Base-by-base conservation (phyloP, 2,797 vertebrate genomes). In the Echeneis naucrates region DNA sequence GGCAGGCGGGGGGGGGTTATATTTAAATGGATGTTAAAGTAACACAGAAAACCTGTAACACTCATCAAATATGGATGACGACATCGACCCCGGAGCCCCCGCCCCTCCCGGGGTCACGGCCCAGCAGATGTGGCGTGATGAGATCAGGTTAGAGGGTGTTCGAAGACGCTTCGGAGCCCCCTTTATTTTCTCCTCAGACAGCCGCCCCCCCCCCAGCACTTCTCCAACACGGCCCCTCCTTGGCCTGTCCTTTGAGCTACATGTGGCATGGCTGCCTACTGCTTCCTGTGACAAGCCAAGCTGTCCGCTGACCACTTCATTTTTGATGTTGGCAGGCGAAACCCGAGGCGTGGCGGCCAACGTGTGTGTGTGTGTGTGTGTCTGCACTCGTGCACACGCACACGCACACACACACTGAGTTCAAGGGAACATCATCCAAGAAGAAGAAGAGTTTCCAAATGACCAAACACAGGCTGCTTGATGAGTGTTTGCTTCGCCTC, bases 231-330 rank as follows among this genome's bases (percentile, higher is more conserved):
- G 65, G 10, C 72, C 82, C 86, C 86, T 85, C 84, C 89, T 91
- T 87, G 89, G 87, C 83, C 83, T 84, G 87, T 91, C 92, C 91
- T 91, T 89, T 88, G 85, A 89, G 85, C 91, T 87, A 81, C 92
- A 89, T 85, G 90, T 82, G 89, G 91, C 77, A 33, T 0, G 71
- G 84, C 84, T 57, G 80, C 90, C 90, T 58, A 85, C 89, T 83
- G 89, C 84, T 89, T 88, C 81, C 85, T 76, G 82, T 92, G 90
- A 92, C 90, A 92, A 88, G 85, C 90, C 91, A 90, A 89, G 89
- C 93, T 92, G 90, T 91, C 89, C 57, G 79, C 89, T 92, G 92
- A 94, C 90, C 91, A 83, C 93, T 94, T 93, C 91, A 94, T 93
- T 88, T 90, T 69, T 87, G 78, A 84, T 77, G 84, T 72, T 91